These are phyloP conservation scores for Lacerta bilineata DNA, from an alignment of 2,797 vertebrate species.

Conservation along the genomic window DNA sequence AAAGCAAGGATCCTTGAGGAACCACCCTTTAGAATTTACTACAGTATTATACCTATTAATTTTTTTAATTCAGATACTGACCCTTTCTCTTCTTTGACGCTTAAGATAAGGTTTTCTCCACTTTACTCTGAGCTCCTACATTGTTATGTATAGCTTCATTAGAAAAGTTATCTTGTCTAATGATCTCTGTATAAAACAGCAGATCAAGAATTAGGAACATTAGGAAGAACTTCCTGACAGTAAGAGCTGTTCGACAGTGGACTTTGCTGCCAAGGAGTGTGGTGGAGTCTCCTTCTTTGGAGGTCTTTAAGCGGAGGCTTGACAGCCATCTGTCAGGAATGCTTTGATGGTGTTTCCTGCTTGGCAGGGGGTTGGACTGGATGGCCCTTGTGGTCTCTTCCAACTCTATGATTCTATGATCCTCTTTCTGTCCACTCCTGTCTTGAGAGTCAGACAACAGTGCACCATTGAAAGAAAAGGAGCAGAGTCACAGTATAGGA, in stretches of 20 bases:
- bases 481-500: not conserved
- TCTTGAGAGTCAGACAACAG: not conserved
- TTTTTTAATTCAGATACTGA: not conserved
- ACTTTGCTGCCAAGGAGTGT: no score
- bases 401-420: no score
- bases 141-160: not conserved
- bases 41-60: not conserved
- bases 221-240: no score
- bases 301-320: no score
- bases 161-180: not conserved
- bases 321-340: no score
- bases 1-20: not conserved
- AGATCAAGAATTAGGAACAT: no score
- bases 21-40: not conserved
- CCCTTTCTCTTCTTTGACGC: not conserved
- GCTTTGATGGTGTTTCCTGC: no score
- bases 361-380: no score
- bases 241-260: no score
- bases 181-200: not conserved
- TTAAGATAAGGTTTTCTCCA: not conserved
- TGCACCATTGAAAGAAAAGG: not conserved
- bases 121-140: not conserved
- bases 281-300: no score
- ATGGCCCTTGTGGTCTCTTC: no score
- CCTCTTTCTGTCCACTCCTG: no score